Conservation (phyloP, 1,140 invertebrate species). For the Lasaia peninsularis region DNA sequence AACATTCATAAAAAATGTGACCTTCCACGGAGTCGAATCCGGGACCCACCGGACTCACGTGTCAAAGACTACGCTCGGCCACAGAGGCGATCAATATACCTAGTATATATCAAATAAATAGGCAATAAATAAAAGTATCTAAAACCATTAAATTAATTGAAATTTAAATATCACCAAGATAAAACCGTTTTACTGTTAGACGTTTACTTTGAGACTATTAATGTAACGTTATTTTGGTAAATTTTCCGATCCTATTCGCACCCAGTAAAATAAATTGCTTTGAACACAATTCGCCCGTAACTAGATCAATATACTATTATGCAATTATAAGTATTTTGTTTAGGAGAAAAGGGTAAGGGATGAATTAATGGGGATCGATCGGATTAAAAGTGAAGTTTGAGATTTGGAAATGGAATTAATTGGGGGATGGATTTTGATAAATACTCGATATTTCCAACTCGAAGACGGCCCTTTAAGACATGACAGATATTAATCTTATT, state of each 20-base stretch:
- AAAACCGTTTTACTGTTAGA: conserved; percentile 6
- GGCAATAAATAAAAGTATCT: background rate
- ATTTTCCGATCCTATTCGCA: conserved; percentile 27
- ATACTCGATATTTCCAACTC: conserved; percentile 33
- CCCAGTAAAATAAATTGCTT: conserved; percentile 31
- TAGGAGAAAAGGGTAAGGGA: conserved; percentile 33
- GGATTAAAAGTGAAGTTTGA: conserved; percentile 58
- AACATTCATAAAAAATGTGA: too few species aligned
- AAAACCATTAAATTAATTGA: background rate
- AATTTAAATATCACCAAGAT: background rate
- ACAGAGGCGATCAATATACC: too few species aligned
- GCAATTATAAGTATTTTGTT: conserved; percentile 52
- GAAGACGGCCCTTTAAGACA: background rate
- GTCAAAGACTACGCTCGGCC: too few species aligned
- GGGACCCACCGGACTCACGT: too few species aligned
- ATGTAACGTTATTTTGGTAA: conserved; percentile 4
- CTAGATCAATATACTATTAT: conserved; percentile 52
- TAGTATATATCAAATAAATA: too few species aligned
- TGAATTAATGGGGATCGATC: conserved; percentile 51
- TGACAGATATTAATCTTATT: background rate
- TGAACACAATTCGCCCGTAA: conserved; percentile 34
- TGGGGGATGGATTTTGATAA: conserved; percentile 53
- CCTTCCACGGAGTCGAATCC: too few species aligned
- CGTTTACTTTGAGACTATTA: conserved; percentile 12
- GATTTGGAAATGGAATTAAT: conserved; percentile 61